A percentile compares a stretch with the other conserved stretches of the same genome.
Conservation (phyloP, 2,113 vertebrate genomes). For the Leucopsar rothschildi region DNA sequence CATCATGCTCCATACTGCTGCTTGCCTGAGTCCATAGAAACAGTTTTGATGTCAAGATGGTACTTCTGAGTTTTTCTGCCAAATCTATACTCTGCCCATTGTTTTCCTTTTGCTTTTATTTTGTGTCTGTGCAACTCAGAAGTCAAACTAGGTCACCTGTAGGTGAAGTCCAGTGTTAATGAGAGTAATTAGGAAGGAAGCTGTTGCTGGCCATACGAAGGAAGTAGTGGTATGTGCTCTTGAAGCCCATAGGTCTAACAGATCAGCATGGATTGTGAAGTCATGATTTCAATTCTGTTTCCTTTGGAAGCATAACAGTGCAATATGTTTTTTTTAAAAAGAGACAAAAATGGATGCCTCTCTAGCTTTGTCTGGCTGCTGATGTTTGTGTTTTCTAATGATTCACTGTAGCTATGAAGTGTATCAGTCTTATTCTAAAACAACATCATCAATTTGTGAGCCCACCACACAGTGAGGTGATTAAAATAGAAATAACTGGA, state of each 20-base stretch:
- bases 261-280: background rate
- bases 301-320: background rate
- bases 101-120: background rate
- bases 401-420: background rate
- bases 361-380: background rate
- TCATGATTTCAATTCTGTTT: background rate
- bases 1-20: background rate
- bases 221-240: background rate
- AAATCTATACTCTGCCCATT: background rate
- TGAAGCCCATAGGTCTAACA: background rate
- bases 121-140: background rate
- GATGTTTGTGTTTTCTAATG: background rate
- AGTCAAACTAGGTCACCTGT: background rate
- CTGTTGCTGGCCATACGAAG: background rate
- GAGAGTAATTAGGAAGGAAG: background rate
- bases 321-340: background rate
- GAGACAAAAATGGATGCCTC: background rate
- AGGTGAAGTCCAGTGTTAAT: background rate
- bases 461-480: background rate
- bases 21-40: background rate
- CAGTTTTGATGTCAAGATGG: background rate
- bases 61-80: background rate
- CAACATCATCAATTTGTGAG: background rate
- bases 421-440: background rate
- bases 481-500: conserved; percentile 7